These are phyloP conservation scores for Scomber scombrus DNA, from an alignment of 2,113 vertebrate genomes.

Conservation along the genomic window DNA sequence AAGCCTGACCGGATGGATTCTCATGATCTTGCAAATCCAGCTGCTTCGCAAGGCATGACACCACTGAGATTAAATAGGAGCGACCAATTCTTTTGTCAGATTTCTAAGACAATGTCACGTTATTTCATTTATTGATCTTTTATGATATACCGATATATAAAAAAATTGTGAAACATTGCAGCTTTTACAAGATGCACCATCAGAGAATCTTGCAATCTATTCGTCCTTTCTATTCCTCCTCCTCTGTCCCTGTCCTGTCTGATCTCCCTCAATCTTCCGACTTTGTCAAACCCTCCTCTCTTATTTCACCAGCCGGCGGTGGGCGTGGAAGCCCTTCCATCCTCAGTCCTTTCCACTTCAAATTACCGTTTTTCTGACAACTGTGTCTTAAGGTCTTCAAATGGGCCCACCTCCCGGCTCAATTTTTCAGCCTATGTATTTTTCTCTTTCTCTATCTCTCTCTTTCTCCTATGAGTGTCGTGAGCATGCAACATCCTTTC, in stretches of 20 bases:
- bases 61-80: neutral
- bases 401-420: conserved; percentile 31
- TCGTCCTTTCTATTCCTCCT: too few relatives aligned
- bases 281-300: conserved; percentile 40
- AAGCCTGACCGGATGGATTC: too few relatives aligned
- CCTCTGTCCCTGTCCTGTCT: neutral
- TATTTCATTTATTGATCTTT: neutral
- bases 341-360: conserved; percentile 27
- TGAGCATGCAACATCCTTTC: neutral
- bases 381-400: conserved; percentile 50
- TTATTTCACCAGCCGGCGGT: conserved; percentile 13
- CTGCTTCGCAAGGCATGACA: neutral
- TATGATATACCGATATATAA: neutral
- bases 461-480: neutral
- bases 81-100: too few relatives aligned
- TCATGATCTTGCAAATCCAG: too few relatives aligned
- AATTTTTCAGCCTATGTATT: conserved; percentile 17
- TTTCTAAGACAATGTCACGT: too few relatives aligned
- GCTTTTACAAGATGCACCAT: conserved; percentile 4
- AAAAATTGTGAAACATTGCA: neutral
- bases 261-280: conserved; percentile 36
- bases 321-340: conserved; percentile 16
- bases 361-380: conserved; percentile 47
- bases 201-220: neutral
- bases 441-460: neutral